Conservation (phyloP, 1,140 invertebrate genomes). For the Medauroidea extradentata region DNA sequence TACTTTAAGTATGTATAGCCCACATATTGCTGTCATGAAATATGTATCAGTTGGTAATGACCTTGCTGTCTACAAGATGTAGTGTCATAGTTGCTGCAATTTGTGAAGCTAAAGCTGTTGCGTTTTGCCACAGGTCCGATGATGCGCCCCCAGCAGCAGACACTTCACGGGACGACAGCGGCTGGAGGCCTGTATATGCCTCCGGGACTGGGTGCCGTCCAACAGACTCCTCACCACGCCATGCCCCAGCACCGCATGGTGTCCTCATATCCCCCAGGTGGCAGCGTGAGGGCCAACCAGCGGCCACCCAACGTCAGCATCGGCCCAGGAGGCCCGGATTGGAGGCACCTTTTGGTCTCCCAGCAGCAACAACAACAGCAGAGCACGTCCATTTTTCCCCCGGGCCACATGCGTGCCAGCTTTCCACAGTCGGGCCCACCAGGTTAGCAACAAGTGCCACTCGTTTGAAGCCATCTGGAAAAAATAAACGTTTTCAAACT, state of each 20-base stretch:
- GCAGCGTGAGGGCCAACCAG: slow-evolving; percentile 47
- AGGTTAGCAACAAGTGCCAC: no score
- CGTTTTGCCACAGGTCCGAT: slow-evolving; percentile 50
- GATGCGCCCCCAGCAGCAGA: slow-evolving; percentile 59
- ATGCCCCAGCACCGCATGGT: slow-evolving; percentile 2
- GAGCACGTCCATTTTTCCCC: slow-evolving; percentile 53
- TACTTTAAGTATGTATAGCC: not conserved
- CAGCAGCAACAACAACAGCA: slow-evolving; percentile 54
- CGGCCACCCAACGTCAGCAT: slow-evolving; percentile 52
- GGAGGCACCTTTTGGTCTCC: slow-evolving; percentile 67
- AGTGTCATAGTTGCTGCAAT: not conserved
- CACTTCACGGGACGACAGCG: slow-evolving; percentile 43
- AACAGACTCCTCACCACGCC: not conserved
- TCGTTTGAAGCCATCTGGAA: no score
- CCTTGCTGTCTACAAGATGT: not conserved
- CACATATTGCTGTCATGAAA: not conserved
- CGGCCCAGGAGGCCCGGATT: slow-evolving; percentile 48
- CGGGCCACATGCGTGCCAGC: slow-evolving; percentile 40
- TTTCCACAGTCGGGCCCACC: not conserved
- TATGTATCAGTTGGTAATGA: not conserved
- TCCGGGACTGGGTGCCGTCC: not conserved
- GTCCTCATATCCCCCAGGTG: slow-evolving; percentile 29
- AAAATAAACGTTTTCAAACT: no score
- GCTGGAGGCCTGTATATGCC: not conserved
- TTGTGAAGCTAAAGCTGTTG: no score